A percentile compares a stretch with the other conserved stretches of the same genome.
phyloP scores from a whole-genome alignment of 2,113 vertebrate species.

The Sebastes schlegelii region DNA sequence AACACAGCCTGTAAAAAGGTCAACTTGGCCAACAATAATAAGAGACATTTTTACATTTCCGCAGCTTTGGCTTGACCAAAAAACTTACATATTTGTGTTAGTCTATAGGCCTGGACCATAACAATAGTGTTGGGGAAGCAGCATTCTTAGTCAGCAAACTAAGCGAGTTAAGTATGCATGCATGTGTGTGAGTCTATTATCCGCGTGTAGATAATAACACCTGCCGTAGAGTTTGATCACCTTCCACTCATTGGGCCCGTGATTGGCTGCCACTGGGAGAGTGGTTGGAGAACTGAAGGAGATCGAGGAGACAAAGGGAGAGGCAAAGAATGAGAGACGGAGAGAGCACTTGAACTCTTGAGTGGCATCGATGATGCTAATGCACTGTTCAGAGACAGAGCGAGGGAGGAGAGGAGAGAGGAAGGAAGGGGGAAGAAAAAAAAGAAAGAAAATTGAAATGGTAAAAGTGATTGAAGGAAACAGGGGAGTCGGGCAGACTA shows the following conservation, averaged over 20 bases:
- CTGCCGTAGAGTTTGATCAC: slow-evolving; percentile 33
- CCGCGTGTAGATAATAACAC: neutral
- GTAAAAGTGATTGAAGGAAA: slow-evolving; percentile 55
- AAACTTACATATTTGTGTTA: too few relatives aligned
- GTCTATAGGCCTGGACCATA: neutral
- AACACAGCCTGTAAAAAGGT: neutral
- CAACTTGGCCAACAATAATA: neutral
- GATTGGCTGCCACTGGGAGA: slow-evolving; percentile 37
- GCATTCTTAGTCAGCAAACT: too few relatives aligned
- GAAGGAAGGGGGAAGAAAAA: too few relatives aligned
- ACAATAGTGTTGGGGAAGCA: neutral
- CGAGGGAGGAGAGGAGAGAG: neutral
- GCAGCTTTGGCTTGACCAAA: neutral
- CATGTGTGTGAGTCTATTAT: neutral
- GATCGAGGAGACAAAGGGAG: slow-evolving; percentile 7
- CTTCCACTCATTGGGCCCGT: slow-evolving; percentile 9
- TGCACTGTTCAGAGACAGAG: slow-evolving; percentile 38
- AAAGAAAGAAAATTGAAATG: slow-evolving; percentile 42
- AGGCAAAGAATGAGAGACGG: slow-evolving; percentile 3
- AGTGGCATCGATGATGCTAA: slow-evolving; percentile 58
- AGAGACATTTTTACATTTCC: neutral
- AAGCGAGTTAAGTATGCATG: neutral
- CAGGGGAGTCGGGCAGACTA: slow-evolving; percentile 39
- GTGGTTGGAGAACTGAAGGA: slow-evolving; percentile 6
- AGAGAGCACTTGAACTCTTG: slow-evolving; percentile 59